Evolutionary conservation across 2,113 vertebrate genomes (phyloP), one percentile per base, ranked within the genome.

Genomic region (Calonectris borealis): DNA sequence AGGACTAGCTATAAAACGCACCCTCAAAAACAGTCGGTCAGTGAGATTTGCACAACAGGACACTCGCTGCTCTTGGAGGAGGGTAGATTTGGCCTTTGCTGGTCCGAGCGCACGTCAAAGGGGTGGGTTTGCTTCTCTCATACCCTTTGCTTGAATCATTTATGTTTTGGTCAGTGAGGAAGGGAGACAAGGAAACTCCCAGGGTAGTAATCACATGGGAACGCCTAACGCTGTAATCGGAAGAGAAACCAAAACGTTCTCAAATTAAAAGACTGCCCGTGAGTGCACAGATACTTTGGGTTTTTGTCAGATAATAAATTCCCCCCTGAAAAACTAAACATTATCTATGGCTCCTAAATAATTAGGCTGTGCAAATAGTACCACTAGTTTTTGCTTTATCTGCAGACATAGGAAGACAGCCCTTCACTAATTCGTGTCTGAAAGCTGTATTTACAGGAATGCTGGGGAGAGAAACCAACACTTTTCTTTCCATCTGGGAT

Each of bases 61-160:
- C 7, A 2, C 68, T 38, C 8, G 6, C n/a, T 7, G 42, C 26
- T 9, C 49, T 11, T 3, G 29, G 54, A 6, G 14, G 1, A 19
- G 36, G 36, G 73, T 1, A 8, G 36, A 29, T 17, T 10, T 4
- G 32, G 40, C 21, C 42, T 32, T 17, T 6, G 1, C 13, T 7
- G 32, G 8, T 11, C 38, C 16, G 2, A 29, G 34, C 2, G 24
- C 20, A 2, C 25, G 31, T 42, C 0, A 15, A 32, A 15, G 0
- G 8, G 10, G 13, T 8, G 36, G 15, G 15, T 6, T n/a, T 34
- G 38, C 13, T 38, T 24, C 38, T 49, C 29, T 29, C 12, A 0
- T 3, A 17, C 4, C 38, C 36, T 10, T 24, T 26, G 40, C 69
- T 61, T 14, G 29, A 38, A 32, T 34, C 46, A 3, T 10, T 26